Percentiles rank a stretch among this genome's conserved stretches.
phyloP scores from a whole-genome alignment of 2,113 vertebrate species.

The Arvicanthis niloticus region DNA sequence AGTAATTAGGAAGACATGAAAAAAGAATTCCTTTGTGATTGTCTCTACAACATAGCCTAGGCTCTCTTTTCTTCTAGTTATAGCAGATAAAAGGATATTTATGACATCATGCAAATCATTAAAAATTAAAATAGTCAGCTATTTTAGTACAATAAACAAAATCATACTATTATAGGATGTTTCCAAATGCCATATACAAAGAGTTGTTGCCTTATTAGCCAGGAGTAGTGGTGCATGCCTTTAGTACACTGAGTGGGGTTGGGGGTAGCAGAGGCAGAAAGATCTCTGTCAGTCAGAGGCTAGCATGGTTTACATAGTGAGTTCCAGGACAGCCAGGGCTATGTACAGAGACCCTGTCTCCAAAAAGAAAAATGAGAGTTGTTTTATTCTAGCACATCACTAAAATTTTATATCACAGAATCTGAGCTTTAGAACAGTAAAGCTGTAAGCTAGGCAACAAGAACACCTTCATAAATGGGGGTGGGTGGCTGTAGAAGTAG shows the following conservation, averaged over 20 bases:
- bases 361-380: background rate
- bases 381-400: background rate
- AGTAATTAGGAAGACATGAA: background rate
- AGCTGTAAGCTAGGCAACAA: background rate
- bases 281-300: background rate
- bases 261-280: background rate
- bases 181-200: slow-evolving; percentile 30
- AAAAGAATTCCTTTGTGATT: slow-evolving; percentile 32
- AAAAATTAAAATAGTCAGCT: slow-evolving; percentile 20
- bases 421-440: slow-evolving; percentile 33
- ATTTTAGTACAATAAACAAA: slow-evolving; percentile 39
- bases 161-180: slow-evolving; percentile 28
- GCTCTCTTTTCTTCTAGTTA: slow-evolving; percentile 14
- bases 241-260: background rate
- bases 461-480: background rate
- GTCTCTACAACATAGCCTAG: background rate
- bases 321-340: background rate
- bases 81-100: slow-evolving; percentile 37
- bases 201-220: background rate
- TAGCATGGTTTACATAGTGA: background rate
- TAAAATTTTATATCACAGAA: slow-evolving; percentile 24
- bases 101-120: slow-evolving; percentile 38
- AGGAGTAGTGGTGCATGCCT: background rate
- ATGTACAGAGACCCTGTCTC: background rate
- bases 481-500: background rate